Conservation (phyloP, 2,113 vertebrate species). For the Pelmatolapia mariae region DNA sequence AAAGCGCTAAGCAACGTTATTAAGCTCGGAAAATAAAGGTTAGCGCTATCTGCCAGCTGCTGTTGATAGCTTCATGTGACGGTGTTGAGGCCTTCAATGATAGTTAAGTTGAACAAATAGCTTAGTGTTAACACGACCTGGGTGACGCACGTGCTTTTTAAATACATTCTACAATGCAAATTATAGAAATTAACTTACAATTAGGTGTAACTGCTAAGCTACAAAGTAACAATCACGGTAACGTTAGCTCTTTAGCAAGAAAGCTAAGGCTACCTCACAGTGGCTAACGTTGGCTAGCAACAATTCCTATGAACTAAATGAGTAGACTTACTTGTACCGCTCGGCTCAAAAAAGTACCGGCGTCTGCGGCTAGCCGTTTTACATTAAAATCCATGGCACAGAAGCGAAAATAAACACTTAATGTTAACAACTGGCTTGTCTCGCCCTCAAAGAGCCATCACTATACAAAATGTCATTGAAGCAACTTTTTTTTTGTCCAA, state of each 20-base stretch:
- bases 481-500: conserved; percentile 30
- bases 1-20: background rate
- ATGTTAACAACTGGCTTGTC: background rate
- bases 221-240: background rate
- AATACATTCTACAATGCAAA: background rate
- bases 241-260: background rate
- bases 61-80: background rate
- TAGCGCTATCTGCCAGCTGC: background rate
- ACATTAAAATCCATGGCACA: conserved; percentile 89
- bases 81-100: conserved; percentile 12
- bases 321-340: conserved; percentile 85
- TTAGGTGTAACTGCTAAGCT: background rate
- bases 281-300: conserved; percentile 18
- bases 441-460: conserved; percentile 26
- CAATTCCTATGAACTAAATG: background rate
- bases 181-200: background rate
- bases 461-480: conserved; percentile 46
- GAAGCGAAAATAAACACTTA: background rate
- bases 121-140: background rate
- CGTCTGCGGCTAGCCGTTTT: conserved; percentile 91
- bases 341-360: conserved; percentile 91
- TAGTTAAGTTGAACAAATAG: background rate
- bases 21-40: background rate
- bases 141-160: background rate
- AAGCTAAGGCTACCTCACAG: conserved; percentile 13